Evolutionary conservation across 2,797 vertebrate species (phyloP).

Genomic region (Gambelia wislizenii): DNA sequence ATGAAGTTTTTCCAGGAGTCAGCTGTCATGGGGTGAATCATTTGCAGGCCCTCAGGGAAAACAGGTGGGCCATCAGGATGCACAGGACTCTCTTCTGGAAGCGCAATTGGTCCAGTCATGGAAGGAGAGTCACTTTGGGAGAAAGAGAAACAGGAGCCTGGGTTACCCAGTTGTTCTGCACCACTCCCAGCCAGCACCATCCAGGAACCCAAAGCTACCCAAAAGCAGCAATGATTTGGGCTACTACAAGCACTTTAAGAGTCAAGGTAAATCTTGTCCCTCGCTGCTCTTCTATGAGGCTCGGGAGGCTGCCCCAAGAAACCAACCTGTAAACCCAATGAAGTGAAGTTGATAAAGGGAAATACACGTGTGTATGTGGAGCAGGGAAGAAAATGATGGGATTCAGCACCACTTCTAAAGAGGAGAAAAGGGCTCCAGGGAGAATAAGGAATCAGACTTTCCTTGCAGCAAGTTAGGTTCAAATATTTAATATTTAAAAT

Average conservation of each 20-base stretch:
- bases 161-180: no score
- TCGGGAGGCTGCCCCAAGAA: background rate
- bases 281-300: background rate
- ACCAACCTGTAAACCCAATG: background rate
- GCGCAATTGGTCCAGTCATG: conserved; percentile 69
- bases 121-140: conserved; percentile 70
- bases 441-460: background rate
- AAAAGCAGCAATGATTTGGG: background rate
- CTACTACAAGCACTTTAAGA: background rate
- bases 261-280: background rate
- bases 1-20: conserved; percentile 84
- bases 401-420: background rate
- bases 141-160: background rate
- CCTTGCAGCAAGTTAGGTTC: background rate
- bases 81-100: conserved; percentile 72
- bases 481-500: background rate
- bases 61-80: conserved; percentile 68
- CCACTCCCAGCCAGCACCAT: background rate
- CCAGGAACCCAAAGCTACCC: background rate
- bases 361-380: no score
- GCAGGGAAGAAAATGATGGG: background rate
- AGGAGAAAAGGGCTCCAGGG: background rate
- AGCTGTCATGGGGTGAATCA: conserved; percentile 80
- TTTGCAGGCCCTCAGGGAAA: conserved; percentile 70
- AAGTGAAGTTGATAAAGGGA: background rate